Conservation (phyloP, 2,113 vertebrate species). For the Sinocyclocheilus anophthalmus region DNA sequence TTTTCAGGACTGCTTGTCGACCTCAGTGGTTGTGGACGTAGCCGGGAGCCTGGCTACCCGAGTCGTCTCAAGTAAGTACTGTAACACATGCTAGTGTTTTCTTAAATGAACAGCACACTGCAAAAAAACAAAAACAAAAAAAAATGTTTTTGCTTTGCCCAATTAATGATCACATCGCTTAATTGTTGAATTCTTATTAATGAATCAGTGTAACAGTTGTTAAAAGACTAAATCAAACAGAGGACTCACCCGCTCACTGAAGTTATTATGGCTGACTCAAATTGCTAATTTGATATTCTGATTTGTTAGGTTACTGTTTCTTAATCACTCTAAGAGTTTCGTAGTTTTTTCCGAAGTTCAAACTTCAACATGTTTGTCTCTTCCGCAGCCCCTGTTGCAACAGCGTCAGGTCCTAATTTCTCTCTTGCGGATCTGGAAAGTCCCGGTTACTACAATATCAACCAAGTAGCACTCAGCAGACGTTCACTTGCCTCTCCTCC, state of each 20-base stretch:
- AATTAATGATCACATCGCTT: neutral
- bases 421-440: constrained; percentile 93
- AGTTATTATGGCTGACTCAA: neutral
- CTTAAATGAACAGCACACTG: neutral
- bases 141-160: neutral
- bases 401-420: constrained; percentile 92
- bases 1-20: constrained; percentile 97
- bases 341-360: neutral
- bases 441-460: constrained; percentile 95
- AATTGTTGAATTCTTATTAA: neutral
- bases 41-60: constrained; percentile 92
- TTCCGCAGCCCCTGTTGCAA: constrained; percentile 85
- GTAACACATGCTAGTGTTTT: constrained; percentile 31
- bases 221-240: neutral
- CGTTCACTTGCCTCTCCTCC: constrained; percentile 91
- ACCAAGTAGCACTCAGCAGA: constrained; percentile 91
- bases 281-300: neutral
- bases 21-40: constrained; percentile 94
- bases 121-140: neutral
- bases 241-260: neutral
- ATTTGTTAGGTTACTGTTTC: neutral
- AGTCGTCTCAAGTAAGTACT: constrained; percentile 92
- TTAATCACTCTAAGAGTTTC: neutral
- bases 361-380: neutral
- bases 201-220: neutral